Percentiles rank a stretch among this genome's conserved stretches.
Conservation (phyloP, 2,888 invertebrate species). For the Aspidiotus destructor region DNA sequence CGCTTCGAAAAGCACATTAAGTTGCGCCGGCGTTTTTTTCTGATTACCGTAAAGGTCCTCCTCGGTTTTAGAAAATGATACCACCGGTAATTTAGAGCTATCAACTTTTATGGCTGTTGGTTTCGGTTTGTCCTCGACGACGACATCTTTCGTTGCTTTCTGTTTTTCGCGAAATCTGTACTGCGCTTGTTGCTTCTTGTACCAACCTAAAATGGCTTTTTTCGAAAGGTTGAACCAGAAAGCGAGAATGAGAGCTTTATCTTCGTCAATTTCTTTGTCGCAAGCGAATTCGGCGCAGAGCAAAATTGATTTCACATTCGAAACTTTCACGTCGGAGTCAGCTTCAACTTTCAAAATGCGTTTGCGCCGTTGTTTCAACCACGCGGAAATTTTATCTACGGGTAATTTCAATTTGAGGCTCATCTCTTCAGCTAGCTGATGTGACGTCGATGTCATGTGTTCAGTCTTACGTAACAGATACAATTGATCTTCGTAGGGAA, state of each 20-base stretch:
- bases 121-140: background rate
- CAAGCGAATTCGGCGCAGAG: background rate
- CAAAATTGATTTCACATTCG: background rate
- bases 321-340: background rate
- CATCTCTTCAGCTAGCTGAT: background rate
- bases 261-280: background rate
- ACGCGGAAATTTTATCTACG: background rate
- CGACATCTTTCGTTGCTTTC: background rate
- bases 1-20: conserved; percentile 7
- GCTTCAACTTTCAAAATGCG: background rate
- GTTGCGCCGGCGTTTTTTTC: background rate
- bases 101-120: too few relatives aligned
- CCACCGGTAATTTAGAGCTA: background rate
- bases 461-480: background rate
- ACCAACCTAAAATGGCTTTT: background rate
- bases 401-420: background rate
- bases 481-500: conserved; percentile 14
- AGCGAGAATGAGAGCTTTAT: background rate
- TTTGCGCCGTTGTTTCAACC: background rate
- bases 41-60: background rate
- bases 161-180: background rate
- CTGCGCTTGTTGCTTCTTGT: background rate
- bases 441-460: background rate
- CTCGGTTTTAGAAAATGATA: background rate
- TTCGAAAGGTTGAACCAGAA: background rate